A percentile compares a stretch with the other conserved stretches of the same genome.
These are phyloP conservation scores for Gonatopus flavifemur DNA, from an alignment of 1,140 invertebrate species.

Conservation along the genomic window DNA sequence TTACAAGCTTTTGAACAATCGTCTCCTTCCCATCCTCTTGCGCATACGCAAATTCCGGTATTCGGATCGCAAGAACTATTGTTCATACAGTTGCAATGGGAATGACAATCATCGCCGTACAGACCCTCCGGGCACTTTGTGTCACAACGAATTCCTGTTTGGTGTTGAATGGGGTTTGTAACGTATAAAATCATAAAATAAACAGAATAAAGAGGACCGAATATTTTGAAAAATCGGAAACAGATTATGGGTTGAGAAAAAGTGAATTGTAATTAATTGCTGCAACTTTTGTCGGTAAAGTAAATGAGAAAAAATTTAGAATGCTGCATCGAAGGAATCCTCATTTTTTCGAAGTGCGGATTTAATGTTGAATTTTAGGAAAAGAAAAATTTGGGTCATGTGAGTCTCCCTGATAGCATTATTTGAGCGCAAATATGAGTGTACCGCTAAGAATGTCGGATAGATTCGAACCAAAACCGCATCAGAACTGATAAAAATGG, in stretches of 20 bases:
- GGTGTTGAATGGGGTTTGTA: background rate
- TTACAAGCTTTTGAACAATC: constrained; percentile 76
- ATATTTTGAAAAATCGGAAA: background rate
- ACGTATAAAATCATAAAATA: constrained; percentile 69
- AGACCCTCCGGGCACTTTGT: constrained; percentile 76
- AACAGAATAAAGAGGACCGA: constrained; percentile 5
- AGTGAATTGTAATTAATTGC: too few relatives aligned
- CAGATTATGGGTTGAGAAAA: background rate
- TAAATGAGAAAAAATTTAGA: too few relatives aligned
- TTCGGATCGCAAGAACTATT: constrained; percentile 84
- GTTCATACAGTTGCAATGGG: constrained; percentile 79
- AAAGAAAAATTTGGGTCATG: too few relatives aligned
- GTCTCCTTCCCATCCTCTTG: constrained; percentile 79
- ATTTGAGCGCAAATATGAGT: too few relatives aligned
- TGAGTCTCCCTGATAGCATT: too few relatives aligned
- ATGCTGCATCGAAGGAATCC: too few relatives aligned
- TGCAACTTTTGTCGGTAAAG: too few relatives aligned
- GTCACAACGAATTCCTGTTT: constrained; percentile 68
- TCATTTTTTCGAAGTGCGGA: too few relatives aligned
- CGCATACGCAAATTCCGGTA: constrained; percentile 80
- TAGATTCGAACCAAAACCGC: too few relatives aligned
- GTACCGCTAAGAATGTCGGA: too few relatives aligned
- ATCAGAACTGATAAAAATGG: too few relatives aligned
- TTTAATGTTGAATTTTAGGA: too few relatives aligned
- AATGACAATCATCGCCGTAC: constrained; percentile 77